A percentile compares a stretch with the other conserved stretches of the same genome.
phyloP scores from a whole-genome alignment of 2,888 invertebrate genomes.

The Tenthredo mesomela region DNA sequence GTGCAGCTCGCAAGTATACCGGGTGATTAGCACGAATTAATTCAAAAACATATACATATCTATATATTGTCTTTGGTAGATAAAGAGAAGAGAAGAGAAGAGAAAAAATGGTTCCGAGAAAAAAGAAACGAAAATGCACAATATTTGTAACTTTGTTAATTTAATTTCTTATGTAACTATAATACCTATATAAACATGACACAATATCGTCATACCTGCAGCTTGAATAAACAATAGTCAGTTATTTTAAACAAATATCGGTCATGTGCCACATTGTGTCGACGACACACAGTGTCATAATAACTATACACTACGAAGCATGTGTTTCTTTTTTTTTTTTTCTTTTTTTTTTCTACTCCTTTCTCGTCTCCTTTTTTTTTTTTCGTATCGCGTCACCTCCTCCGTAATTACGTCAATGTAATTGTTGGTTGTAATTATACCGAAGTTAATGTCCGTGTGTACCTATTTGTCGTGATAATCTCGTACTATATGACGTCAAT shows the following conservation, averaged over 20 bases:
- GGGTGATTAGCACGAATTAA: conserved; percentile 26
- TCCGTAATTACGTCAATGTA: conserved; percentile 32
- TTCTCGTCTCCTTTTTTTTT: neutral
- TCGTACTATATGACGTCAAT: neutral
- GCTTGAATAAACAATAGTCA: conserved; percentile 36
- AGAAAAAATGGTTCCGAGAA: neutral
- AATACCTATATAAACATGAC: neutral
- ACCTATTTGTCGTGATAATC: conserved; percentile 24
- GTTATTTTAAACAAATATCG: conserved; percentile 17
- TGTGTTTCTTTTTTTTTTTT: conserved; percentile 15
- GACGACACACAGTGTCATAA: neutral
- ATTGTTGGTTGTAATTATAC: conserved; percentile 11
- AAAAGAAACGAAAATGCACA: neutral
- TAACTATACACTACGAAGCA: neutral
- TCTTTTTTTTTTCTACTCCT: too few species aligned
- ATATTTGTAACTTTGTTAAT: neutral
- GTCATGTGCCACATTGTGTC: conserved; percentile 21
- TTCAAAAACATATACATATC: neutral
- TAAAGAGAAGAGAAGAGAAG: neutral
- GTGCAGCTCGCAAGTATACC: neutral
- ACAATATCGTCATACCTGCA: neutral
- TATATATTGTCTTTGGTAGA: conserved; percentile 1
- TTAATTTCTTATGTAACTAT: neutral
- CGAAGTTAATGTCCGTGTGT: conserved; percentile 28
- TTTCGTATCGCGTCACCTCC: conserved; percentile 3